Evolutionary conservation across 2,797 vertebrate genomes (phyloP), one percentile per base, ranked within the genome.

Genomic region (Diplodus puntazzo): DNA sequence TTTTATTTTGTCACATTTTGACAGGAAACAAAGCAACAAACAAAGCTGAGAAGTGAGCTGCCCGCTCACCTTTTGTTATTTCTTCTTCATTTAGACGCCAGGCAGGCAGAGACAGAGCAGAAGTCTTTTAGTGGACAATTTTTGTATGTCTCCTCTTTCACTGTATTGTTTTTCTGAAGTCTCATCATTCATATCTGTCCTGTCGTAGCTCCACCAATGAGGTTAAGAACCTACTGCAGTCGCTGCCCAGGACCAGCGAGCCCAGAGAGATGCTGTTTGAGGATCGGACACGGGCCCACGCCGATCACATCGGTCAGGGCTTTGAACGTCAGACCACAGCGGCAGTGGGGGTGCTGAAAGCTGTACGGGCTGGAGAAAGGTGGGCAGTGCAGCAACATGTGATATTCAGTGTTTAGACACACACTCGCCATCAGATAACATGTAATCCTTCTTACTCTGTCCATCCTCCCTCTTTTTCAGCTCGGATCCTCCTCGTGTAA

Each of bases 181-280:
- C 11, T 8, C 8, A 4, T 49, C 12, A 39, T n/a, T 54, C 16
- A 23, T 52, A 55, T 69, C 39, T 77, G n/a, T 82, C 58, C n/a
- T 76, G 70, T 43, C 2, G 18, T 76, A 99, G 98, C 95, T 98
- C 98, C 88, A 98, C 97, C 95, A 99, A 99, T 93, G 98, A 99
- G 95, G 98, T 99, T 75, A 99, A 98, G 96, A 99, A 99, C 93
- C 94, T 99, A 85, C 97, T 99, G 84, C 98, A 99, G 95, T 99
- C 98, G 85, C 97, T 99, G 96, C 98, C 98, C 94, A 96, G 98
- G 94, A 94, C 97, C 88, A 99, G 97, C 61, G 98, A 99, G 87
- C 98, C 98, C 84, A 96, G 98, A 71, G 98, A 99, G 94, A 96
- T 99, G 97, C 95, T 99, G 18, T 99, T 99, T 82, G 98, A 99